Evolutionary conservation across 2,113 vertebrate genomes (phyloP), one percentile per base, ranked within the genome.

Genomic region (Marcusenius ussheri): DNA sequence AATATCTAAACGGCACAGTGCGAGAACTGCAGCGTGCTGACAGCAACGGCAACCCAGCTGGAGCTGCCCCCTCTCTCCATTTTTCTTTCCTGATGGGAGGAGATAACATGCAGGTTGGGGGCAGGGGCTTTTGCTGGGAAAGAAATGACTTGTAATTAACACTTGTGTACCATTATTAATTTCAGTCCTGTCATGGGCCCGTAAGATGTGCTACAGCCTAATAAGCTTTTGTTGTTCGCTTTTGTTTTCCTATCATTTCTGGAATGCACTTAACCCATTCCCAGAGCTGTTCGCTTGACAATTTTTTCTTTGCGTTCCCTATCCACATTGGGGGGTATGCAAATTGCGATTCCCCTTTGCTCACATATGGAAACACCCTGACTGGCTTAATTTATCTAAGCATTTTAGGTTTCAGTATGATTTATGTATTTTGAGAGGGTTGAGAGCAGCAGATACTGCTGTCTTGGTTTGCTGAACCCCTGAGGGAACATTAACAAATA

Each of bases 401-500:
- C 84, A 24, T 86, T 86, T 49, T 7, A 50, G 84, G 27, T 10
- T 24, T 31, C 70, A 27, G 58, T 46, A 24, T 56, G 58, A 66
- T 88, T 58, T 88, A 42, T 88, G 42, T 45, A 27, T 51, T 66
- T 21, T 46, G 87, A 88, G 21, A 45, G 39, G 56, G 56, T 70
- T 50, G 88, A 53, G 88, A 47, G 17, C 89, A 83, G 62, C 42
- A 49, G 62, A 35, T 46, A 50, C 83, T n/a, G 56, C 53, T 74
- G 92, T 91, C 35, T 89, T 92, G 46, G 27, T 90, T 87, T 42
- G 45, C 56, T 35, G 47, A 88, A 15, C 19, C 47, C 94, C 95
- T 94, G 93, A 94, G 94, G 94, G 94, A 94, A 94, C 92, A 92
- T 95, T 95, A 94, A 93, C 92, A 92, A 93, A 93, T 88, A 91